Evolutionary conservation across 2,888 invertebrate genomes (phyloP), one percentile per base, ranked within the genome.

Genomic region (Cheiracanthium punctorium): DNA sequence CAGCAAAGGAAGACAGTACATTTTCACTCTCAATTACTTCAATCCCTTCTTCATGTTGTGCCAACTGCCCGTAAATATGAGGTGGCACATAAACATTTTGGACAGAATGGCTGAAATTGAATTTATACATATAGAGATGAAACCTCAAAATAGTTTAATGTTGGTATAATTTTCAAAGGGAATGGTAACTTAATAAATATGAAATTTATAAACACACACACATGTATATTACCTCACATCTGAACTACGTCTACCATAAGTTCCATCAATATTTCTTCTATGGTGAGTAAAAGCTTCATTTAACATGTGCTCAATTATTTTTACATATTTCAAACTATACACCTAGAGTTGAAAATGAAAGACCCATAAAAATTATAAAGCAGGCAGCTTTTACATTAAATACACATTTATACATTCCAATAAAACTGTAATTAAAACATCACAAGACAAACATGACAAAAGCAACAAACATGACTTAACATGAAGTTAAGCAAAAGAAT

Each of bases 251-350:
- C 95, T 93, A 86, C 95, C 94, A 90, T 96, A 96, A 85, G 93
- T 93, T 0, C 96, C 96, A 90, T 95, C 95, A 90, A 95, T 95
- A 72, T 95, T 95, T 89, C 95, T 94, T 90, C 96, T 95, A 91
- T 96, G 95, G 80, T 96, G 94, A 0, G 97, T 97, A 89, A 98
- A 92, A 43, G 96, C 95, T 91, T 97, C 96, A 91, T 97, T 96
- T 89, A 97, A 95, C 89, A 95, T 95, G 73, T 96, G 95, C 92
- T 99, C 99, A 41, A 98, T 95, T 33, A 98, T 92, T 14, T 95
- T 94, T 1, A 97, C 97, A 92, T 99, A 99, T 90, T 96, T 93
- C 76, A 90, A 73, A 79, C 87, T 88, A 64, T 89, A 89, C 8
- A 72, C 67, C 77, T 88, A 41, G 5, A 74, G 5, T 58, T 58